A percentile compares a stretch with the other conserved stretches of the same genome.
phyloP scores from a whole-genome alignment of 1,140 invertebrate genomes.

The Doryteuthis pealeii region DNA sequence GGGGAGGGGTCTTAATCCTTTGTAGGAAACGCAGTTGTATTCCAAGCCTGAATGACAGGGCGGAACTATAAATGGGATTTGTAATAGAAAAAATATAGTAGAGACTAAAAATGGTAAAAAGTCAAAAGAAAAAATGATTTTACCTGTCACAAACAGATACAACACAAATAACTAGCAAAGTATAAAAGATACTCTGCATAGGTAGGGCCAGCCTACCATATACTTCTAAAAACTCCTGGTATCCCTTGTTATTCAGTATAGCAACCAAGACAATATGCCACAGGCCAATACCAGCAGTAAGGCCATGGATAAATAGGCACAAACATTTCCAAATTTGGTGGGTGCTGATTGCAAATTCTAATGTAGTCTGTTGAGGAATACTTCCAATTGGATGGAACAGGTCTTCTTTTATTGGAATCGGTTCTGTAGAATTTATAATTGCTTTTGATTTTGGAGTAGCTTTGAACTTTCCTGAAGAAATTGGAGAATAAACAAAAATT shows the following conservation, averaged over 20 bases:
- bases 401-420: no score
- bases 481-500: no score
- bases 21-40: no score
- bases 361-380: slow-evolving; percentile 29
- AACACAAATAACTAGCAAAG: slow-evolving; percentile 46
- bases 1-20: no score
- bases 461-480: no score
- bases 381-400: no score
- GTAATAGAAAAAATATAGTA: no score
- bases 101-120: neutral
- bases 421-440: no score
- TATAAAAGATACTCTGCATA: slow-evolving; percentile 48
- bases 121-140: slow-evolving; percentile 20
- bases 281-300: slow-evolving; percentile 47
- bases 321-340: slow-evolving; percentile 44
- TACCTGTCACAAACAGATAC: slow-evolving; percentile 53
- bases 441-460: no score
- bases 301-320: slow-evolving; percentile 50
- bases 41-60: no score
- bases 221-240: slow-evolving; percentile 44
- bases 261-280: slow-evolving; percentile 50
- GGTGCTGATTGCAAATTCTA: slow-evolving; percentile 46
- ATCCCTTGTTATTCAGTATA: slow-evolving; percentile 30
- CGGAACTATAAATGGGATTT: no score
- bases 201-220: slow-evolving; percentile 47